Evolutionary conservation across 2,888 invertebrate species (phyloP).

Genomic region (Archips xylosteana): DNA sequence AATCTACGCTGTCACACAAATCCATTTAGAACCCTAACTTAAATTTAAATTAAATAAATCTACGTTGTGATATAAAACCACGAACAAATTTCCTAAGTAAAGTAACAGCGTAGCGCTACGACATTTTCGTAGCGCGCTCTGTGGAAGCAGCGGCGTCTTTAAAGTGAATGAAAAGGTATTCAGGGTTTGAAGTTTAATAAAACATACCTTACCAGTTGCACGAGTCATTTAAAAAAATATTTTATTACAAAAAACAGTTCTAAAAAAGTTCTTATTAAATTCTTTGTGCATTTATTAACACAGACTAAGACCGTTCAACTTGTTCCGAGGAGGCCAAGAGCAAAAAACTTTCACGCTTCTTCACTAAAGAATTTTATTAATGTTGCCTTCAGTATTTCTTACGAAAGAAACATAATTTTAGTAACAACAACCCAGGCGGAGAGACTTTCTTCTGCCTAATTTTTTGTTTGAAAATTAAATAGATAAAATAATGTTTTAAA

Average conservation of each 20-base stretch:
- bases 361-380: conserved; percentile 78
- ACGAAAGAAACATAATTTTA: conserved; percentile 65
- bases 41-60: no score
- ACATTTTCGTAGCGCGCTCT: conserved; percentile 3
- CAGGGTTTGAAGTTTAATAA: conserved; percentile 14
- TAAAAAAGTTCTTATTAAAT: conserved; percentile 79
- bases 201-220: conserved; percentile 21
- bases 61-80: neutral
- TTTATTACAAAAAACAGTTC: conserved; percentile 1
- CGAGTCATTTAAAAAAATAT: conserved; percentile 16
- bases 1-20: neutral
- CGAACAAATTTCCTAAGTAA: neutral
- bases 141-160: conserved; percentile 7
- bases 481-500: conserved; percentile 15
- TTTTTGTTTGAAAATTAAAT: conserved; percentile 33
- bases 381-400: conserved; percentile 67
- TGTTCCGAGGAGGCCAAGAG: conserved; percentile 65
- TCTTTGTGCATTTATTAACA: conserved; percentile 75
- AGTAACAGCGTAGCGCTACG: conserved; percentile 3
- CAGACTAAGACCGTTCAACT: conserved; percentile 68
- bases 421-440: conserved; percentile 45
- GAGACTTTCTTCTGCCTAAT: conserved; percentile 30
- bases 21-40: neutral
- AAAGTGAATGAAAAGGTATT: neutral
- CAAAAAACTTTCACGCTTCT: conserved; percentile 74